Evolutionary conservation across 2,113 vertebrate species (phyloP).

Genomic region (Rhinolophus sinicus): DNA sequence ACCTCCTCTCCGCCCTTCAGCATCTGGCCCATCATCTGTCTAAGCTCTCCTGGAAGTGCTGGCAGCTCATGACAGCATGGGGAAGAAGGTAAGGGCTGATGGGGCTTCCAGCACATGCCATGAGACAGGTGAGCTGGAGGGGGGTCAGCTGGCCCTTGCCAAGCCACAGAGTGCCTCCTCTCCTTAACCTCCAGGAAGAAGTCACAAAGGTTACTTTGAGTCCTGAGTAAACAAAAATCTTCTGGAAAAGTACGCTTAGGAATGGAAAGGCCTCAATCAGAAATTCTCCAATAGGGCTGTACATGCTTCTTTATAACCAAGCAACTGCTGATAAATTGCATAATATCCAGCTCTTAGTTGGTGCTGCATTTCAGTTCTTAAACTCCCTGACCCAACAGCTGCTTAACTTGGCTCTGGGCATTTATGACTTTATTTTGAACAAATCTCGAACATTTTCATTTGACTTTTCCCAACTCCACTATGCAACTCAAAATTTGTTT

Average conservation of each 20-base stretch:
- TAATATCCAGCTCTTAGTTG: slow-evolving; percentile 75
- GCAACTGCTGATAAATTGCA: slow-evolving; percentile 74
- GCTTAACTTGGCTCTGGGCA: slow-evolving; percentile 85
- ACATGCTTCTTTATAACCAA: slow-evolving; percentile 52
- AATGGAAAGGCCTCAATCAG: neutral
- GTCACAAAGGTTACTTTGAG: neutral
- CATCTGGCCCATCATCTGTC: slow-evolving; percentile 15
- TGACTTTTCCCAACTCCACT: slow-evolving; percentile 85
- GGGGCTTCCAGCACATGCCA: neutral
- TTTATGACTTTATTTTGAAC: slow-evolving; percentile 90
- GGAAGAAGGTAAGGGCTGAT: neutral
- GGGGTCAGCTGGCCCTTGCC: neutral
- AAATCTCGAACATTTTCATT: slow-evolving; percentile 88
- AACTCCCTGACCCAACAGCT: slow-evolving; percentile 86
- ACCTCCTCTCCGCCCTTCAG: neutral
- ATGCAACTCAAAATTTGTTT: slow-evolving; percentile 88
- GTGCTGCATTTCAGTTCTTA: slow-evolving; percentile 81
- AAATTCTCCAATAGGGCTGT: slow-evolving; percentile 45
- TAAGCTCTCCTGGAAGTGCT: neutral
- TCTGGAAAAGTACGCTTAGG: slow-evolving; percentile 33
- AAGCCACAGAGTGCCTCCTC: neutral
- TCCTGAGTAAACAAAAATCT: neutral
- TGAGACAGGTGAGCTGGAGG: neutral
- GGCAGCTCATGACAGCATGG: neutral
- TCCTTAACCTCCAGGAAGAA: neutral